Percentiles rank a stretch among this genome's conserved stretches.
These are phyloP conservation scores for Rhodinocichla rosea DNA, from an alignment of 2,113 vertebrate genomes.

Conservation along the genomic window DNA sequence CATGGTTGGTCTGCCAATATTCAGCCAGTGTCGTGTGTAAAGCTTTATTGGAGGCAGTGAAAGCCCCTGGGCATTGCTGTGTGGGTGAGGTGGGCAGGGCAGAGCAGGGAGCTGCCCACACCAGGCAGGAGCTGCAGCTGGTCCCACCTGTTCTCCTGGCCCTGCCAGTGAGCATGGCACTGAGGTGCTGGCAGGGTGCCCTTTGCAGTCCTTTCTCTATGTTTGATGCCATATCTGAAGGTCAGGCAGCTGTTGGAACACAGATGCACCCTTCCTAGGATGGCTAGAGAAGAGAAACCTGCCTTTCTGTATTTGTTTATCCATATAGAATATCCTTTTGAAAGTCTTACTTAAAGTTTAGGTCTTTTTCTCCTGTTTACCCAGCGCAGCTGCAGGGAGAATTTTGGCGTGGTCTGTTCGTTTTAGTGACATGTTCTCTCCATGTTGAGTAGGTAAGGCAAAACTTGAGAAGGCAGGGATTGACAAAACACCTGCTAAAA, in stretches of 20 bases:
- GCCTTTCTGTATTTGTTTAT: background rate
- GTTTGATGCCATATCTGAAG: background rate
- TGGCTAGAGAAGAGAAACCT: background rate
- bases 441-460: background rate
- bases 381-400: background rate
- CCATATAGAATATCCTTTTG: background rate
- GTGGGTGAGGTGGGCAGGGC: background rate
- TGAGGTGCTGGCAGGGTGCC: background rate
- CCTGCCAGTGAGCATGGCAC: background rate
- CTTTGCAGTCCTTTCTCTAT: background rate
- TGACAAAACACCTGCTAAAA: conserved; percentile 33
- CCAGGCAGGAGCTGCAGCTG: background rate
- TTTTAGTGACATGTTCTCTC: background rate
- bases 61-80: accelerated
- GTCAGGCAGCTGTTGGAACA: background rate
- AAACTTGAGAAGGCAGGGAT: background rate
- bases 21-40: background rate
- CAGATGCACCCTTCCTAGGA: background rate
- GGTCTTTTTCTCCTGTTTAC: background rate
- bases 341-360: background rate
- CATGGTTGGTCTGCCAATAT: background rate
- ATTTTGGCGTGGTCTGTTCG: background rate
- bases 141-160: background rate
- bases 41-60: background rate
- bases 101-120: background rate